Evolutionary conservation across 1,140 invertebrate genomes (phyloP).

Genomic region (Drosophila bifasciata): DNA sequence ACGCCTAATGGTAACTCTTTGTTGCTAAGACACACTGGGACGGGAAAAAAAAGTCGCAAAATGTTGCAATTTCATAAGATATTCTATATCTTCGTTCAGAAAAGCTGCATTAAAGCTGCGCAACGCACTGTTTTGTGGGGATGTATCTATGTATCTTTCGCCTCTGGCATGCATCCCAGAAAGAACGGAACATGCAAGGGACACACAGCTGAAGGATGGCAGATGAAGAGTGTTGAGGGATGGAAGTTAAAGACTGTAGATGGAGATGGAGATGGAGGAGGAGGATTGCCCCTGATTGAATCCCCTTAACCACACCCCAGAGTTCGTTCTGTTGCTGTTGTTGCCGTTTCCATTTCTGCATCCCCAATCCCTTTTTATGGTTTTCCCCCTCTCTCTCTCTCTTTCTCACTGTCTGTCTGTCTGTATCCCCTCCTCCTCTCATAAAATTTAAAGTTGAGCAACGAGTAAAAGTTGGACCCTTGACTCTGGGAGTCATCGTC

Average conservation of each 20-base stretch:
- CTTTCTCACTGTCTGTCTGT: constrained; percentile 24
- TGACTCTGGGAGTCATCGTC: constrained; percentile 35
- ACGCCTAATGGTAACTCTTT: too few species aligned
- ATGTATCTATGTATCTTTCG: constrained; percentile 33
- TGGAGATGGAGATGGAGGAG: not conserved
- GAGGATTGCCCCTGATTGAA: constrained; percentile 17
- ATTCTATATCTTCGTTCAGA: not conserved
- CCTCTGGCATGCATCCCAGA: constrained; percentile 45
- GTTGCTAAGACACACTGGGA: too few species aligned
- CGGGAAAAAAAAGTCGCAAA: too few species aligned
- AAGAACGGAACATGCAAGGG: constrained; percentile 6
- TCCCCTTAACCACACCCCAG: not conserved
- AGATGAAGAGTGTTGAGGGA: not conserved
- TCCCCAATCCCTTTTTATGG: constrained; percentile 62
- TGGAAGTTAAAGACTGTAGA: not conserved
- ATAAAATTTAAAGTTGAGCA: constrained; percentile 75
- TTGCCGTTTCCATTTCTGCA: constrained; percentile 11
- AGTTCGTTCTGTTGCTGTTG: not conserved
- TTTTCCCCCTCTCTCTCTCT: constrained; percentile 8
- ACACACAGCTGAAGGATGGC: not conserved
- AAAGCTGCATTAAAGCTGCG: constrained; percentile 33
- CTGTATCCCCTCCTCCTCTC: constrained; percentile 7
- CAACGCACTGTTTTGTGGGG: constrained; percentile 19
- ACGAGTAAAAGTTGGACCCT: constrained; percentile 80
- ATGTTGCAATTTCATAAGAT: not conserved